A percentile compares a stretch with the other conserved stretches of the same genome.
phyloP scores from a whole-genome alignment of 2,888 invertebrate genomes.

The Melieria crassipennis region DNA sequence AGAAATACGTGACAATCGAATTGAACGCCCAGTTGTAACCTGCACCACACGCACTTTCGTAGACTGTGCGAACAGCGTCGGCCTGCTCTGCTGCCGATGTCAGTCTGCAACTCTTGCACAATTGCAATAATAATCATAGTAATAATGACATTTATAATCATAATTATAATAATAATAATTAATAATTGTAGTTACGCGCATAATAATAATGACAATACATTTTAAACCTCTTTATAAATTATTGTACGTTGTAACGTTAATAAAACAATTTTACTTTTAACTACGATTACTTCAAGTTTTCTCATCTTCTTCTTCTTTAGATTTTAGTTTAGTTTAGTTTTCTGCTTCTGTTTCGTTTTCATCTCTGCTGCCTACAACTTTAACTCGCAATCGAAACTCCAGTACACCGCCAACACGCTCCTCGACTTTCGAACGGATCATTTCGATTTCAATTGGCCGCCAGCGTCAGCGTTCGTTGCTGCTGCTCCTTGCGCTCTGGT shows the following conservation, averaged over 20 bases:
- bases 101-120: not conserved
- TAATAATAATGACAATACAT: conserved; percentile 11
- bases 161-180: not conserved
- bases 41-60: no score
- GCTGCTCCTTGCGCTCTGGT: no score
- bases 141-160: not conserved
- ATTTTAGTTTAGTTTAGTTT: not conserved
- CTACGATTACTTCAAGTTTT: conserved; percentile 19
- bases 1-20: no score
- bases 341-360: not conserved
- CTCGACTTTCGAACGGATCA: not conserved
- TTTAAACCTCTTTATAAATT: conserved; percentile 19
- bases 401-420: not conserved
- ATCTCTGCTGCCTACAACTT: not conserved
- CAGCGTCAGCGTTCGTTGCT: no score
- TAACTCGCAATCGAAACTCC: no score
- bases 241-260: conserved; percentile 28
- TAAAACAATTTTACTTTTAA: conserved; percentile 21
- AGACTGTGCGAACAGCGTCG: no score
- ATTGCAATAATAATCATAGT: no score
- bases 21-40: no score
- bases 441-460: not conserved
- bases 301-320: conserved; percentile 2
- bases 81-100: not conserved
- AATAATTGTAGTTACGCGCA: not conserved